Evolutionary conservation across 35 echinoderm and acorn worm genomes (phyloP).

Genomic region (Apostichopus californicus): DNA sequence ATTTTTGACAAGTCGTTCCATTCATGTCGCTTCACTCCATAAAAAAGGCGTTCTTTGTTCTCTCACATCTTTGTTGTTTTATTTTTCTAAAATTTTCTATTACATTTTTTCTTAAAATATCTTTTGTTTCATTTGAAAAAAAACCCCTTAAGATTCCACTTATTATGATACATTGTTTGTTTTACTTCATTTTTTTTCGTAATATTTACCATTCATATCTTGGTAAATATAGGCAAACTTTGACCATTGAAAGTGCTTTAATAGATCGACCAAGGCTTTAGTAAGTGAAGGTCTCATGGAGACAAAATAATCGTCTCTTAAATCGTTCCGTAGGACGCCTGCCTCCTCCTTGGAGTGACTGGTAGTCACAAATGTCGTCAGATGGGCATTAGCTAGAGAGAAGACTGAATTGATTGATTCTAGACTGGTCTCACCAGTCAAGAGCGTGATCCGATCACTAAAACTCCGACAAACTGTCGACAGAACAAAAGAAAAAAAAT

Average conservation of each 20-base stretch:
- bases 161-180: not conserved
- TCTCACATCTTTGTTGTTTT: not conserved
- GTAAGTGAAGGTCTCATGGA: conserved; percentile 80
- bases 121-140: no score
- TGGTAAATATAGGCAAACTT: conserved; percentile 85
- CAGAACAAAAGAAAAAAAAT: not conserved
- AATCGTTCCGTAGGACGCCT: not conserved
- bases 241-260: conserved; percentile 71
- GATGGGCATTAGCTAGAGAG: conserved; percentile 20
- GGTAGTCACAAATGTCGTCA: conserved; percentile 13
- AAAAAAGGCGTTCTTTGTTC: no score
- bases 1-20: no score
- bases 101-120: no score
- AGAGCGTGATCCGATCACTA: not conserved
- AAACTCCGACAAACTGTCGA: conserved; percentile 33
- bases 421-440: conserved; percentile 12
- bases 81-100: not conserved
- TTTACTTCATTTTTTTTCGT: not conserved
- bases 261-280: conserved; percentile 55
- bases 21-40: no score
- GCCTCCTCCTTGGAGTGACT: conserved; percentile 49
- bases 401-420: not conserved
- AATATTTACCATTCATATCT: conserved; percentile 65
- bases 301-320: conserved; percentile 61
- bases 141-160: not conserved